Percentiles rank a stretch among this genome's conserved stretches.
Conservation (phyloP, 2,888 invertebrate genomes). For the Cerceris ruficornis region DNA sequence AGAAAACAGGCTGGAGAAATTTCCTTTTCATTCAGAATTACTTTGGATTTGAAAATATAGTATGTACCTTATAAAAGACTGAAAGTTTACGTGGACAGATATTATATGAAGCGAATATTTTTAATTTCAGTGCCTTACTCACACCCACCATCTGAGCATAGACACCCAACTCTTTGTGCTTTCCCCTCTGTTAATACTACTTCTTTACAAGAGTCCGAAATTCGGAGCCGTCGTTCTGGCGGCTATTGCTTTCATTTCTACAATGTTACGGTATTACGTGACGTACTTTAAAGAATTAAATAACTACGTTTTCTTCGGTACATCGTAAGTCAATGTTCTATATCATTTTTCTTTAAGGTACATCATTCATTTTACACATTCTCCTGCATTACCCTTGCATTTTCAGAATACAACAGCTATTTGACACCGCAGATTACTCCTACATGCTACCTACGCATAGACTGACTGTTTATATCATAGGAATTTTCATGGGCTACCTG, state of each 20-base stretch:
- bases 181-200: constrained; percentile 84
- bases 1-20: constrained; percentile 88
- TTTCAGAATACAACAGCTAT: constrained; percentile 85
- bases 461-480: constrained; percentile 87
- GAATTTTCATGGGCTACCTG: constrained; percentile 85
- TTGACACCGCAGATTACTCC: constrained; percentile 87
- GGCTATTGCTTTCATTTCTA: constrained; percentile 83
- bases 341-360: not conserved
- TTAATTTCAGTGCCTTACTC: constrained; percentile 85
- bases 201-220: constrained; percentile 85
- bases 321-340: constrained; percentile 84
- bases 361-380: not conserved
- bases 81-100: not conserved
- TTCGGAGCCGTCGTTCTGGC: constrained; percentile 82
- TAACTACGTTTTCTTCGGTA: constrained; percentile 87
- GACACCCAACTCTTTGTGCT: constrained; percentile 87
- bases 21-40: constrained; percentile 88
- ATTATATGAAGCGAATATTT: not conserved
- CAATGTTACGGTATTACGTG: constrained; percentile 85
- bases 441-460: constrained; percentile 87
- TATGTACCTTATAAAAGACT: constrained; percentile 70
- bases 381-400: not conserved
- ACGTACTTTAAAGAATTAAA: constrained; percentile 85
- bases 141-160: constrained; percentile 88
- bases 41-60: constrained; percentile 88